Percentiles rank a stretch among this genome's conserved stretches.
Conservation (phyloP, 1,140 invertebrate genomes). For the Melipona quadrifasciata region DNA sequence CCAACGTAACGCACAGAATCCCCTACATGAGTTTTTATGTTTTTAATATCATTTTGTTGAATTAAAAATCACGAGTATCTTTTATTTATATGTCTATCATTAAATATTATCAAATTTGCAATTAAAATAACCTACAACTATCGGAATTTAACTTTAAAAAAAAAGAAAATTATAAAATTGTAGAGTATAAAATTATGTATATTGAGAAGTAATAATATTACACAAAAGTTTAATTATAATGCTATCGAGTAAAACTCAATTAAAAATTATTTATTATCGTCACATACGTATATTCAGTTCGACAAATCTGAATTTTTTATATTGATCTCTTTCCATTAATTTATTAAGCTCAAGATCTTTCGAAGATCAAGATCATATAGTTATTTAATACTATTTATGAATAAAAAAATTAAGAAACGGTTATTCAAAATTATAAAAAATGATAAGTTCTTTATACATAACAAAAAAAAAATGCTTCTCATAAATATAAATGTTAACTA, state of each 20-base stretch:
- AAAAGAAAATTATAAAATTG: neutral
- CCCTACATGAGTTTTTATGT: neutral
- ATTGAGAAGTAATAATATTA: neutral
- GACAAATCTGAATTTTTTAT: neutral
- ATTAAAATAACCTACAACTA: neutral
- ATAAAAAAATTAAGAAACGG: neutral
- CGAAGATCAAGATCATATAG: neutral
- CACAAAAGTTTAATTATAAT: neutral
- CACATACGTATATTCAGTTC: neutral
- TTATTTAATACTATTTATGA: neutral
- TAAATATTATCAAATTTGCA: neutral
- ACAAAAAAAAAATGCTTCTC: neutral
- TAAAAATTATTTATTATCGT: neutral
- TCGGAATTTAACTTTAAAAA: neutral
- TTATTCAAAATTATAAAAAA: neutral
- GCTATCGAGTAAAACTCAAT: neutral
- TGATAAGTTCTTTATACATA: neutral
- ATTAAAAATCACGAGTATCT: neutral
- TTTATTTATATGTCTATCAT: neutral
- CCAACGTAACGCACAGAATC: neutral
- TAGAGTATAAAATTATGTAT: neutral
- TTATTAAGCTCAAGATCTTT: neutral
- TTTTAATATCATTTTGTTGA: neutral
- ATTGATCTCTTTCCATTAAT: neutral
- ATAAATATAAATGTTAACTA: neutral